These are phyloP conservation scores for Sandelia bainsii DNA, from an alignment of 2,797 vertebrate species.

Conservation along the genomic window DNA sequence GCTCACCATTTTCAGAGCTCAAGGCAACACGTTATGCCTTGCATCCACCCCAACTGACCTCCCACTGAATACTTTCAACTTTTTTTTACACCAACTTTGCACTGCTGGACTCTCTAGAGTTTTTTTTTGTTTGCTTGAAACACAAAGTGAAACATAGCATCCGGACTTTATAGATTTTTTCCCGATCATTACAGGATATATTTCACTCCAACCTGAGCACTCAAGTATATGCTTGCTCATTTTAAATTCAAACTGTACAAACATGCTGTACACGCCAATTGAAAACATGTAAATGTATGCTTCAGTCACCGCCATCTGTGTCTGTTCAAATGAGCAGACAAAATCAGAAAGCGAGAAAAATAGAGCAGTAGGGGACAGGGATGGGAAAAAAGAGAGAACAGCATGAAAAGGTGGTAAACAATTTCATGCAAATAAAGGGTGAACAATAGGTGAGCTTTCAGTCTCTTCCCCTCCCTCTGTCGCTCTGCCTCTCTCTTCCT, in stretches of 20 bases:
- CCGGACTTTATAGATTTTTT: conserved; percentile 12
- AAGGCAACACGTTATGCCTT: conserved; percentile 47
- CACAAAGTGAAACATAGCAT: conserved; percentile 1
- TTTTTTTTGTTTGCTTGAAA: background rate
- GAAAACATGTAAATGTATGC: conserved; percentile 48
- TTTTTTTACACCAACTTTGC: conserved; percentile 31
- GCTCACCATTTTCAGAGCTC: conserved; percentile 52
- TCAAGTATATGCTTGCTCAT: background rate
- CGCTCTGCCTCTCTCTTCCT: conserved; percentile 53
- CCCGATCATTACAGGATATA: background rate
- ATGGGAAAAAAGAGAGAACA: conserved; percentile 66
- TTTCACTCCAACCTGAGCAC: background rate
- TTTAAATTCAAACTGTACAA: conserved; percentile 8
- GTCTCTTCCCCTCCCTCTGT: conserved; percentile 51
- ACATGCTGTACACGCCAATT: conserved; percentile 13
- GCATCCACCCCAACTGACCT: conserved; percentile 56
- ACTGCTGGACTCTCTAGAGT: conserved; percentile 15
- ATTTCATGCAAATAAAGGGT: conserved; percentile 83
- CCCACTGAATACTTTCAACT: conserved; percentile 40
- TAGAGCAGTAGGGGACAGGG: conserved; percentile 67
- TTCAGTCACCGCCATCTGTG: conserved; percentile 50
- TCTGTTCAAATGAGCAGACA: conserved; percentile 51
- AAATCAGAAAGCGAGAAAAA: conserved; percentile 63
- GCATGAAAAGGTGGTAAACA: conserved; percentile 82
- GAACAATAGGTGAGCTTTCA: conserved; percentile 81